Evolutionary conservation across 2,113 vertebrate species (phyloP).

Genomic region (Callaeas wilsoni): DNA sequence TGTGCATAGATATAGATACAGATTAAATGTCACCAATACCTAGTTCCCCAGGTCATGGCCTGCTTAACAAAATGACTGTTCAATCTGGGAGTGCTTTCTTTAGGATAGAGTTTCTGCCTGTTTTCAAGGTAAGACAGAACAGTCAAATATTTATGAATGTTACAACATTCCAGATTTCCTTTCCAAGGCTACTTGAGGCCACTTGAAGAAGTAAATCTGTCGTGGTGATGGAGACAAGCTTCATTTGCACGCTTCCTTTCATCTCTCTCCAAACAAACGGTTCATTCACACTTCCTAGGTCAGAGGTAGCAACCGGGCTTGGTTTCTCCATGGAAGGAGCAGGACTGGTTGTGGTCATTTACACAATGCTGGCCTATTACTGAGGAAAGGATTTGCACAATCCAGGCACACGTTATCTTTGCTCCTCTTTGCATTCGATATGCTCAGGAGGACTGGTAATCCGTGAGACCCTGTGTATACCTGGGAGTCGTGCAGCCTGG

Average conservation of each 20-base stretch:
- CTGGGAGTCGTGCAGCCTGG: background rate
- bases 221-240: constrained; percentile 57
- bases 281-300: constrained; percentile 63
- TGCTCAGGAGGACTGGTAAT: background rate
- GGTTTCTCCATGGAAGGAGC: background rate
- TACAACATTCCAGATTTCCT: constrained; percentile 65
- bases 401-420: background rate
- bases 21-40: constrained; percentile 45
- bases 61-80: constrained; percentile 61
- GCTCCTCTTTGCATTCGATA: background rate
- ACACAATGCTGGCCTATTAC: background rate
- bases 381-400: background rate
- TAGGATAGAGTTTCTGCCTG: constrained; percentile 61
- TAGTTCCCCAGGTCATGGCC: constrained; percentile 22
- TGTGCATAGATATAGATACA: constrained; percentile 23
- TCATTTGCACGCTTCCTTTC: constrained; percentile 55
- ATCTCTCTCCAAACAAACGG: constrained; percentile 51
- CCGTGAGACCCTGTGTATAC: background rate
- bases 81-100: constrained; percentile 51
- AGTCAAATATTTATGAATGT: constrained; percentile 65
- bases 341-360: background rate
- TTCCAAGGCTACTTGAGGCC: constrained; percentile 61
- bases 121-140: constrained; percentile 65
- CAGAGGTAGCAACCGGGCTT: background rate
- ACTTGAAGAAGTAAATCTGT: constrained; percentile 65